phyloP scores from a whole-genome alignment of 1,140 invertebrate species.

The Zaprionus nigranus region DNA sequence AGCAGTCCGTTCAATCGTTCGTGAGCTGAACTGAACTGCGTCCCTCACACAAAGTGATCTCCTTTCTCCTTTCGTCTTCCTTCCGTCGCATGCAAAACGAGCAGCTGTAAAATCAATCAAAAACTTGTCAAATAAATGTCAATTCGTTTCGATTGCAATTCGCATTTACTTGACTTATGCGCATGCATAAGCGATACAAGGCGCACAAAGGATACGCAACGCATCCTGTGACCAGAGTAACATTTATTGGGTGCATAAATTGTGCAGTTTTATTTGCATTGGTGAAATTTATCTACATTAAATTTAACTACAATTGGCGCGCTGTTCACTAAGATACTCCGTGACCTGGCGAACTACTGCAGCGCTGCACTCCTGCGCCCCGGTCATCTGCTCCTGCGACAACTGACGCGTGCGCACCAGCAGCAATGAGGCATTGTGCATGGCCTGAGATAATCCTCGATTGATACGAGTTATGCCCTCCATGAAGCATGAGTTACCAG shows the following conservation, averaged over 20 bases:
- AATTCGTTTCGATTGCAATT: constrained; percentile 26
- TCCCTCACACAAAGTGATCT: neutral
- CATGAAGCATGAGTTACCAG: constrained; percentile 56
- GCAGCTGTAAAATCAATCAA: constrained; percentile 83
- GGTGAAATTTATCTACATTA: constrained; percentile 3
- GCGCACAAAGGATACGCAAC: constrained; percentile 36
- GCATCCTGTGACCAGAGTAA: constrained; percentile 39
- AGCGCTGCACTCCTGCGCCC: constrained; percentile 44
- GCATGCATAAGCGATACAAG: constrained; percentile 66
- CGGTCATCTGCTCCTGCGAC: constrained; percentile 48
- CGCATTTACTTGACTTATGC: constrained; percentile 29
- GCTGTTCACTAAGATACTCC: constrained; percentile 54
- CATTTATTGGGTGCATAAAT: constrained; percentile 74
- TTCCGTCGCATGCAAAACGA: constrained; percentile 16
- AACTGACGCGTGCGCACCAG: constrained; percentile 52
- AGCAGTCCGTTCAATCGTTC: constrained; percentile 13
- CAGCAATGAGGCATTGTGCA: constrained; percentile 61
- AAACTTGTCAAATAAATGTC: constrained; percentile 83
- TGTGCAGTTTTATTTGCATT: constrained; percentile 51
- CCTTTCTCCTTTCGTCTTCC: too few species aligned
- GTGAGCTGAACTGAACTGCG: neutral
- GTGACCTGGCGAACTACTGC: constrained; percentile 44
- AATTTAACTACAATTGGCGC: constrained; percentile 46
- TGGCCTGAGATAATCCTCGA: constrained; percentile 51
- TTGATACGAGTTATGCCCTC: constrained; percentile 58